Evolutionary conservation across 2,113 vertebrate species (phyloP).

Genomic region (Cyphomyrus plagiostoma): DNA sequence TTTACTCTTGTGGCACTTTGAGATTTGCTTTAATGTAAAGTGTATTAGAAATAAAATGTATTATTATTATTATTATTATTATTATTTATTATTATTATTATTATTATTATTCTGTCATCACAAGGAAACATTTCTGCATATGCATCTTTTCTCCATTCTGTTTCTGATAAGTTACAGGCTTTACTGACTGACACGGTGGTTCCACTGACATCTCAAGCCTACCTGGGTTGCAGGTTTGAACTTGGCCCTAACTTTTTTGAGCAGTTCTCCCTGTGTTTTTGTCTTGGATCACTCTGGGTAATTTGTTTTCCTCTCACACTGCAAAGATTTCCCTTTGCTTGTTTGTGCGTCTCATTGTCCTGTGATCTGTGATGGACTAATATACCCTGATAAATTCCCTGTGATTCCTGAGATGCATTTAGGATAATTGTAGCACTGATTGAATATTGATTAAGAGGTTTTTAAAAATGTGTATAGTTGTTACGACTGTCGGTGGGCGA

Average conservation of each 20-base stretch:
- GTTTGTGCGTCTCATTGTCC: background rate
- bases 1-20: no score
- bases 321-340: background rate
- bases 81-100: no score
- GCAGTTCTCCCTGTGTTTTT: background rate
- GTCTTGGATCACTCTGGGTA: background rate
- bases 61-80: no score
- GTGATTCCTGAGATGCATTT: background rate
- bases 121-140: background rate
- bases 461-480: background rate
- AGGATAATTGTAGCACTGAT: background rate
- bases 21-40: no score
- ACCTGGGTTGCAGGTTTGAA: background rate
- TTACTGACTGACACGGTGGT: background rate
- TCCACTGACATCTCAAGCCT: background rate
- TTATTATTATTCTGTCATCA: no score
- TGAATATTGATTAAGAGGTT: background rate
- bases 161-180: background rate
- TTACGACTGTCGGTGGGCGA: no score
- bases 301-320: background rate
- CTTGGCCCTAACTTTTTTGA: background rate
- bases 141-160: background rate
- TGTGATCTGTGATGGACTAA: background rate
- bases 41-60: no score
- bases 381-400: background rate